These are phyloP conservation scores for Bombus superbus DNA, from an alignment of 1,140 invertebrate genomes.

Conservation along the genomic window DNA sequence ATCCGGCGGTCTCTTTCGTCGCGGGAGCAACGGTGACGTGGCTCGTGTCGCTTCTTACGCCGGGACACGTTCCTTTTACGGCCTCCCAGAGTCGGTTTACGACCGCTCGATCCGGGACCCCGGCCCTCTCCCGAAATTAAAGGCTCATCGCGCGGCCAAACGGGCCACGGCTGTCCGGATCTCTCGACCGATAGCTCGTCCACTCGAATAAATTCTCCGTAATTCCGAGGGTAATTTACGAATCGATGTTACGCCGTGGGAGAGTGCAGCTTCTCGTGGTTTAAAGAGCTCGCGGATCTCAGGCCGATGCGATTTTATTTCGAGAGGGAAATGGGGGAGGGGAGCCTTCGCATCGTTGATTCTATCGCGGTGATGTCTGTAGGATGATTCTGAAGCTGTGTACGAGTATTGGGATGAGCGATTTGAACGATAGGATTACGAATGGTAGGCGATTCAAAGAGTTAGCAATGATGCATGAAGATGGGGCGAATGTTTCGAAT, in stretches of 20 bases:
- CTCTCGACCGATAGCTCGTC: slow-evolving; percentile 28
- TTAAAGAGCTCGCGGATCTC: not conserved
- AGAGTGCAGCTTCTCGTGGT: not conserved
- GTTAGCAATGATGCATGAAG: too few relatives aligned
- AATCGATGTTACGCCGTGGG: slow-evolving; percentile 16
- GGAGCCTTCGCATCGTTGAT: not conserved
- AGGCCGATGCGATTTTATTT: not conserved
- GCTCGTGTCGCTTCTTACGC: slow-evolving; percentile 55
- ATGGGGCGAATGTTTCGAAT: too few relatives aligned
- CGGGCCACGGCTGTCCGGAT: slow-evolving; percentile 36
- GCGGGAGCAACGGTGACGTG: slow-evolving; percentile 31
- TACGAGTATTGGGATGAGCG: not conserved
- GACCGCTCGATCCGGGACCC: not conserved
- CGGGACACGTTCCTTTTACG: slow-evolving; percentile 50
- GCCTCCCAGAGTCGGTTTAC: slow-evolving; percentile 27
- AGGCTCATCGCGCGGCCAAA: slow-evolving; percentile 40
- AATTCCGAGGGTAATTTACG: slow-evolving; percentile 25
- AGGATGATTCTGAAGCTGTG: not conserved
- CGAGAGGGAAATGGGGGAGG: not conserved
- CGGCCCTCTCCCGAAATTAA: slow-evolving; percentile 24
- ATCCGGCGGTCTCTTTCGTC: slow-evolving; percentile 53
- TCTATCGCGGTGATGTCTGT: not conserved
- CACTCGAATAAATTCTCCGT: slow-evolving; percentile 21
- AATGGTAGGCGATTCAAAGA: too few relatives aligned
- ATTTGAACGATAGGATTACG: not conserved